Conservation (phyloP, 1,140 invertebrate species). For the Hycleus cichorii region DNA sequence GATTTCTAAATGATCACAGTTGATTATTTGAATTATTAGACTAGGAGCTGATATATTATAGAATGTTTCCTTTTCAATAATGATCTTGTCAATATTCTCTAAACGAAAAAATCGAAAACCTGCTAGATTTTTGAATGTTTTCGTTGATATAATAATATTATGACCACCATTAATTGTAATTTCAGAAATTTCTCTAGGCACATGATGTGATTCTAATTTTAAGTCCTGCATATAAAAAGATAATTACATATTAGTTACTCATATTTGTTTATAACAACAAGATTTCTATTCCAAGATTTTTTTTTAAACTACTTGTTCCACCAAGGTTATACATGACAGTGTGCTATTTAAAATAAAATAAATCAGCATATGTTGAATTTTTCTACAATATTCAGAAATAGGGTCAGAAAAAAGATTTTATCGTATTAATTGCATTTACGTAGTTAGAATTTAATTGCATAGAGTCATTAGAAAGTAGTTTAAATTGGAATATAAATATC, state of each 20-base stretch:
- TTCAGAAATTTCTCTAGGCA: slow-evolving; percentile 47
- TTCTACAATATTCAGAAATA: no score
- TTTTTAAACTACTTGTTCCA: no score
- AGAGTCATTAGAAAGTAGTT: no score
- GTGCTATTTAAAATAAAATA: no score
- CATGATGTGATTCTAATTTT: slow-evolving; percentile 45
- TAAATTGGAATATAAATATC: no score
- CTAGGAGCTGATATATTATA: slow-evolving; percentile 46
- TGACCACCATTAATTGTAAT: slow-evolving; percentile 52
- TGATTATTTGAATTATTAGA: slow-evolving; percentile 46
- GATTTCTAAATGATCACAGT: slow-evolving; percentile 47
- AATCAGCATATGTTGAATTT: no score
- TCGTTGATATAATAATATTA: slow-evolving; percentile 48
- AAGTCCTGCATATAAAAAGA: slow-evolving; percentile 43
- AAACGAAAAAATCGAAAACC: slow-evolving; percentile 44
- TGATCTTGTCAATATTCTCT: slow-evolving; percentile 43
- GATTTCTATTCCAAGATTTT: no score
- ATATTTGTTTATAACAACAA: no score
- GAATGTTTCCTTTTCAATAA: slow-evolving; percentile 48
- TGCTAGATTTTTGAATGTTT: slow-evolving; percentile 41
- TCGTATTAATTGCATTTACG: no score
- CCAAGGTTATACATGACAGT: no score
- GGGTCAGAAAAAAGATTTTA: no score
- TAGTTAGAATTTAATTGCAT: no score
- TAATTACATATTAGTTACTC: background rate